Conservation (phyloP, 1,140 invertebrate species). For the Ditylenchus dipsaci region DNA sequence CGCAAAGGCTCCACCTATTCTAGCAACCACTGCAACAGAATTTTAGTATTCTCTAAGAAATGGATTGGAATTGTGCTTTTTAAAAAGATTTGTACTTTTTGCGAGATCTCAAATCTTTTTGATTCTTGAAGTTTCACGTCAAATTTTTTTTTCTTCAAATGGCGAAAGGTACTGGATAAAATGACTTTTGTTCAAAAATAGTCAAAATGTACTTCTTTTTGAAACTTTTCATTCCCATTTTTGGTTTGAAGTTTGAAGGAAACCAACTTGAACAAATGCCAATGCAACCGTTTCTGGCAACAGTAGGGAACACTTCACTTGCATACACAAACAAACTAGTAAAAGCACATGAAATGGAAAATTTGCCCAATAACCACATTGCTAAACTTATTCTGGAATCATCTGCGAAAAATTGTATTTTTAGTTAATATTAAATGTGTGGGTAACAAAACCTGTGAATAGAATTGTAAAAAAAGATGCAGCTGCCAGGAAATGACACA, state of each 20-base stretch:
- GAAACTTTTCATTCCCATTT: too few species aligned
- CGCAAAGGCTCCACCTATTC: constrained; percentile 6
- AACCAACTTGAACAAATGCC: constrained; percentile 28
- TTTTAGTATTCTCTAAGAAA: too few species aligned
- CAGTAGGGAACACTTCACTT: constrained; percentile 38
- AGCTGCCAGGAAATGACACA: constrained; percentile 30
- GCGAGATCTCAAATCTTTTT: too few species aligned
- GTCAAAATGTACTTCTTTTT: too few species aligned
- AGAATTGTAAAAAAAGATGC: constrained; percentile 25
- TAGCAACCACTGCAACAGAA: neutral
- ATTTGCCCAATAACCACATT: constrained; percentile 42
- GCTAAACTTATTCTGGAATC: constrained; percentile 12
- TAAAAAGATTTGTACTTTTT: too few species aligned
- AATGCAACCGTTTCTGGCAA: constrained; percentile 32
- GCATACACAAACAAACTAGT: constrained; percentile 40
- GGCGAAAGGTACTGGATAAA: neutral
- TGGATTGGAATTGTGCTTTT: too few species aligned
- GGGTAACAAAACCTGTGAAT: neutral
- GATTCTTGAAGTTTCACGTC: too few species aligned
- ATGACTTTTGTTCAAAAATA: neutral
- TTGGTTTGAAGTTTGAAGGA: neutral
- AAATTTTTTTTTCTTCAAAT: too few species aligned
- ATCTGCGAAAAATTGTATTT: neutral
- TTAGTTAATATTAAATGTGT: neutral
- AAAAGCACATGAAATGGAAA: constrained; percentile 40